Evolutionary conservation across 2,888 invertebrate species (phyloP).

Genomic region (Drosophila algonquin): DNA sequence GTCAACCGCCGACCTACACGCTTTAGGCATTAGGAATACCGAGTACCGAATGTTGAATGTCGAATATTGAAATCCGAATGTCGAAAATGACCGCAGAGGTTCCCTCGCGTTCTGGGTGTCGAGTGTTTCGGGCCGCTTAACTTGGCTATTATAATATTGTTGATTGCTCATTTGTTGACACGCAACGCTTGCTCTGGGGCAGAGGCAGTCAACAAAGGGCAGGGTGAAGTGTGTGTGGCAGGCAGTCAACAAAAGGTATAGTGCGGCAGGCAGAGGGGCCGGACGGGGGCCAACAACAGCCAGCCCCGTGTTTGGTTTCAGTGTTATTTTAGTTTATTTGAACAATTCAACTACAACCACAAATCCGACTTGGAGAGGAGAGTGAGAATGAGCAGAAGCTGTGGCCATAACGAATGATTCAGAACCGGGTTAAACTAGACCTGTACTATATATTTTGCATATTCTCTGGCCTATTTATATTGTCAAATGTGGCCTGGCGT

Average conservation of each 20-base stretch:
- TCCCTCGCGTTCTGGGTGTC: conserved; percentile 23
- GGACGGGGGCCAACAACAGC: too few species aligned
- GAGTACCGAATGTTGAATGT: neutral
- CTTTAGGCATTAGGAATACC: conserved; percentile 20
- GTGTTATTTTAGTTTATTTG: conserved; percentile 50
- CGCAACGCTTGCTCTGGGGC: conserved; percentile 58
- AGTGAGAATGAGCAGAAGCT: neutral
- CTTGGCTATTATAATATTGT: conserved; percentile 58
- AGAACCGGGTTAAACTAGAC: neutral
- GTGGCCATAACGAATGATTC: conserved; percentile 14
- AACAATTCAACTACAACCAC: conserved; percentile 43
- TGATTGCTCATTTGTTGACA: conserved; percentile 73
- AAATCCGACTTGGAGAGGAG: neutral
- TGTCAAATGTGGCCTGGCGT: too few species aligned
- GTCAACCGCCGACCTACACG: conserved; percentile 52
- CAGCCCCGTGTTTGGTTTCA: conserved; percentile 27
- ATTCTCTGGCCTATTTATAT: neutral
- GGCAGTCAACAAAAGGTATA: conserved; percentile 9
- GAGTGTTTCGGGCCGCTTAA: conserved; percentile 53
- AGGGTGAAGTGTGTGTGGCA: neutral
- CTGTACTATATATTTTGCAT: neutral
- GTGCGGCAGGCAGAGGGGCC: neutral
- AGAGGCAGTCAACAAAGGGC: conserved; percentile 18
- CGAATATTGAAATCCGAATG: neutral
- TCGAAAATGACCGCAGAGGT: neutral